A percentile compares a stretch with the other conserved stretches of the same genome.
phyloP scores from a whole-genome alignment of 1,140 invertebrate species.

The Amphibalanus amphitrite region DNA sequence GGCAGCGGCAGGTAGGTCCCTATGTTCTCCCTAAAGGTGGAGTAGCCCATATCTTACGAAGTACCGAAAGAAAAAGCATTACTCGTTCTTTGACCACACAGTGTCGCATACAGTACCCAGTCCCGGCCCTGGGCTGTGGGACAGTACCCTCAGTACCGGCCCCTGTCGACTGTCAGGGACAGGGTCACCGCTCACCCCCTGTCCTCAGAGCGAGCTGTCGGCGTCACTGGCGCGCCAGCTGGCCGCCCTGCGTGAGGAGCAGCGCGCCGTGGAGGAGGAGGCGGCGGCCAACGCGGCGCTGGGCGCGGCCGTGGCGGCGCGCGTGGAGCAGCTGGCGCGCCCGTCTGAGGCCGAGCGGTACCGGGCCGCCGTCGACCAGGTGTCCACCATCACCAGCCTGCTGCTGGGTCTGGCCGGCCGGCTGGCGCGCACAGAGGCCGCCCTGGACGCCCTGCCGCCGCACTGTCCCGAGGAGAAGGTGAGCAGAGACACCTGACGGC shows the following conservation, averaged over 20 bases:
- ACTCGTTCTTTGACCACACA: too few relatives aligned
- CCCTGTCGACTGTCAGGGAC: too few relatives aligned
- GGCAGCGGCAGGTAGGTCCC: too few relatives aligned
- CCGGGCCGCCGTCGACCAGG: slow-evolving; percentile 44
- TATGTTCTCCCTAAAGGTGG: too few relatives aligned
- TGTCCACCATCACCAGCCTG: slow-evolving; percentile 70
- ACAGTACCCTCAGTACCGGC: too few relatives aligned
- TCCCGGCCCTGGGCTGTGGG: too few relatives aligned
- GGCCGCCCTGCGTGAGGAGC: slow-evolving; percentile 53
- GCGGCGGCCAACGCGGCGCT: slow-evolving; percentile 53
- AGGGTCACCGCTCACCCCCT: too few relatives aligned
- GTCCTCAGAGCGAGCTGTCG: slow-evolving; percentile 54
- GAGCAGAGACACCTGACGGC: not conserved
- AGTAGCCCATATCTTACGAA: too few relatives aligned
- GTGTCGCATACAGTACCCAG: too few relatives aligned
- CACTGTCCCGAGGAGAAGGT: not conserved
- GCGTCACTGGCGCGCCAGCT: slow-evolving; percentile 55
- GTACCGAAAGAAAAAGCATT: too few relatives aligned
- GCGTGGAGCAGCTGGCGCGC: slow-evolving; percentile 41
- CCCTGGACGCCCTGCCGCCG: slow-evolving; percentile 15
- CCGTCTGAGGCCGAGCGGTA: slow-evolving; percentile 52
- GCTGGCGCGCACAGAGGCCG: slow-evolving; percentile 48
- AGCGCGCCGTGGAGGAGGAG: slow-evolving; percentile 53
- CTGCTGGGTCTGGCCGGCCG: slow-evolving; percentile 67
- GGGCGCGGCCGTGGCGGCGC: slow-evolving; percentile 45